Conservation (phyloP, 2,797 vertebrate genomes). For the Kryptolebias ocellatus region DNA sequence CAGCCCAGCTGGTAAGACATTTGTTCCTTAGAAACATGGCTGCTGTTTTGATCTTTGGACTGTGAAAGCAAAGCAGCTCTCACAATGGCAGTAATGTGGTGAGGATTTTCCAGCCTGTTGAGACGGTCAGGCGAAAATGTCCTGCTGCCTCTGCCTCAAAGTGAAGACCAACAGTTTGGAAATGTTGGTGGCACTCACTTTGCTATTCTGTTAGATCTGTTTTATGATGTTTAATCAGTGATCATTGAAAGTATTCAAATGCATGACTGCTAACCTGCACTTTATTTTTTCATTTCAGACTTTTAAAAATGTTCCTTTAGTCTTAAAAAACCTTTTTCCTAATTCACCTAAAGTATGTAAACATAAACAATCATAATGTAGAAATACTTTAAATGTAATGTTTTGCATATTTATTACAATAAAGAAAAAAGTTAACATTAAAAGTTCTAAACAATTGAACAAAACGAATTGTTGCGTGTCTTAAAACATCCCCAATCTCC, state of each 20-base stretch:
- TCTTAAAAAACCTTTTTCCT: not conserved
- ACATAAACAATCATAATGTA: not conserved
- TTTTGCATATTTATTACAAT: no score
- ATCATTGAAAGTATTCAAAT: constrained; percentile 8
- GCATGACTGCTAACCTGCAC: not conserved
- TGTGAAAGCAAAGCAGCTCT: constrained; percentile 82
- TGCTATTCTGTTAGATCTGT: constrained; percentile 41
- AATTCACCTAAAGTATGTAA: no score
- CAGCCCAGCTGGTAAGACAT: constrained; percentile 78
- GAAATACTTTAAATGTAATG: no score
- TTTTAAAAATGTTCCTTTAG: not conserved
- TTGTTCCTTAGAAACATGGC: constrained; percentile 83
- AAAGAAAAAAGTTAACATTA: no score
- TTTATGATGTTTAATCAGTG: constrained; percentile 47
- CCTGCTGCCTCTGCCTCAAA: constrained; percentile 53
- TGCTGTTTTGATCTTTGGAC: constrained; percentile 86
- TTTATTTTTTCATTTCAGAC: not conserved
- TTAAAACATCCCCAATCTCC: no score
- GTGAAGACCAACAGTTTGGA: constrained; percentile 42
- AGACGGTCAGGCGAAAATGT: constrained; percentile 67
- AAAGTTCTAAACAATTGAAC: no score
- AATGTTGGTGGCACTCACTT: constrained; percentile 33
- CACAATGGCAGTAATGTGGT: constrained; percentile 78
- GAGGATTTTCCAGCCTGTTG: constrained; percentile 74
- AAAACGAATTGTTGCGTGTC: no score